Evolutionary conservation across 2,797 vertebrate species (phyloP), one percentile per base, ranked within the genome.

Genomic region (Propithecus deckenii): DNA sequence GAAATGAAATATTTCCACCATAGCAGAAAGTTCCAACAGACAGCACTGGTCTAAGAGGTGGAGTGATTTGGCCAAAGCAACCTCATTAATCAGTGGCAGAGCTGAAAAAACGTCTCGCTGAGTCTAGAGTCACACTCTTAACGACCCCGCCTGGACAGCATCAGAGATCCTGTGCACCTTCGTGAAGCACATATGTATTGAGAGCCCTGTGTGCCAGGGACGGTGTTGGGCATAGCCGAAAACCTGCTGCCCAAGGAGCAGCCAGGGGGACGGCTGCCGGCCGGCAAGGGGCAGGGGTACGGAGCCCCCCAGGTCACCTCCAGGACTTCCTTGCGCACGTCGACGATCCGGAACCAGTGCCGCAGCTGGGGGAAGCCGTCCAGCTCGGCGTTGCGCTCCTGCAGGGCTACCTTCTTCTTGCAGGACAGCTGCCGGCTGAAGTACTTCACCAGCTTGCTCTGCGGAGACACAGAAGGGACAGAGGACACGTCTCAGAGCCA

Each of bases 401-500:
- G 99, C 98, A 99, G 98, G 83, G 99, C 99, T 98, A 99, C 99
- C 99, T 99, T 99, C 98, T 99, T 99, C 98, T 99, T 99, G 98
- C 99, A 99, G 97, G 99, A 99, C 98, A 99, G 99, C 99, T 99
- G 99, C 95, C 99, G 99, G 98, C 99, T 99, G 98, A 99, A 99
- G 98, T 99, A 99, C 95, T 99, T 99, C 97, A 99, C 99, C 99
- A 99, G 98, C 97, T 99, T 99, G 98, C 99, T 99, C 99, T 99
- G 99, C 3, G 0, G 97, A 86, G 78, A 97, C 91, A 97, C 48
- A 65, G 48, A 75, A 13, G 41, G n/a, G 32, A 69, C 28, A 89
- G 67, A 23, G 50, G 72, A 52, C 50, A 25, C 7, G 0, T 18
- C 67, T 95, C 81, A 97, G 78, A 75, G 61, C 25, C 9, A 1